Evolutionary conservation across 1,140 invertebrate species (phyloP).

Genomic region (Prorops nasuta): DNA sequence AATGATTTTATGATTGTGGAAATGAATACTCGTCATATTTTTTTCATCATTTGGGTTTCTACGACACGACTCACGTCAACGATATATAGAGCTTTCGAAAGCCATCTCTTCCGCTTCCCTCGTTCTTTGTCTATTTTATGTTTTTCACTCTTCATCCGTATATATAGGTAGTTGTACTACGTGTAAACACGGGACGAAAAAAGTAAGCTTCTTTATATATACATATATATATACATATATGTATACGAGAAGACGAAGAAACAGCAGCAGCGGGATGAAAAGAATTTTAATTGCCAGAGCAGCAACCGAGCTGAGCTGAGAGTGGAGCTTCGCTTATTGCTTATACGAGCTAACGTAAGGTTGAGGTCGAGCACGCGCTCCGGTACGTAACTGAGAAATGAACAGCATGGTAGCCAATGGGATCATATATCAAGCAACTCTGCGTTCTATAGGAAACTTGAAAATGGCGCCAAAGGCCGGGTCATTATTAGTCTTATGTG

Average conservation of each 20-base stretch:
- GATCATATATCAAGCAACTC: constrained; percentile 55
- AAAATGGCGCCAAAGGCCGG: constrained; percentile 51
- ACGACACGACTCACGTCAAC: constrained; percentile 33
- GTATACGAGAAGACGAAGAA: constrained; percentile 31
- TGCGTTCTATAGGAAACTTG: constrained; percentile 45
- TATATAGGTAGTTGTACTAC: no score
- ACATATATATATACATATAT: no score
- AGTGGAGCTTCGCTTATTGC: constrained; percentile 32
- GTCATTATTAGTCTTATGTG: no score
- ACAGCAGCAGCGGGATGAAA: constrained; percentile 41
- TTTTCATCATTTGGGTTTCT: constrained; percentile 53
- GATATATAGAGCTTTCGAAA: no score
- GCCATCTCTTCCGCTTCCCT: no score
- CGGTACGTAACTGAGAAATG: constrained; percentile 45
- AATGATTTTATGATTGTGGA: constrained; percentile 59
- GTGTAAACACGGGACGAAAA: no score
- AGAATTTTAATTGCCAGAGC: constrained; percentile 56
- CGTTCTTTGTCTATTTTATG: no score
- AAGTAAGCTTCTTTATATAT: no score
- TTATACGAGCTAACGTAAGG: constrained; percentile 40
- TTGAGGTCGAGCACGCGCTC: constrained; percentile 44
- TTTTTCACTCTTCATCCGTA: no score
- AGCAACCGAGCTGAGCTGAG: constrained; percentile 23
- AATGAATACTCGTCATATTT: constrained; percentile 59
- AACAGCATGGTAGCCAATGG: constrained; percentile 54